phyloP scores from a whole-genome alignment of 2,797 vertebrate genomes.

The Petrocephalus sullivani region DNA sequence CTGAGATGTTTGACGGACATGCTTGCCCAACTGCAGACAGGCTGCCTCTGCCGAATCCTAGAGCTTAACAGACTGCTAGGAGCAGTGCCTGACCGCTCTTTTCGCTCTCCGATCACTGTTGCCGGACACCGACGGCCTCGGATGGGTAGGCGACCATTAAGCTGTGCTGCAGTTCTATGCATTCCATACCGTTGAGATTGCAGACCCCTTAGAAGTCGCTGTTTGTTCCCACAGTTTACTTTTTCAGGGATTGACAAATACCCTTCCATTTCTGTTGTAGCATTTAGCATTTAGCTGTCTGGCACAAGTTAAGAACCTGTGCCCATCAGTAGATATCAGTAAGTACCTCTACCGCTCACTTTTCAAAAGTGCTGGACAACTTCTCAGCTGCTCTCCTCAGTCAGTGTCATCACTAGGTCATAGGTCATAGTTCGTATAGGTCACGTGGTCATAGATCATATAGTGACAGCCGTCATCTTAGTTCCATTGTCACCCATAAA shows the following conservation, averaged over 20 bases:
- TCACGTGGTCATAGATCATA: no score
- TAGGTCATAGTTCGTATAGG: no score
- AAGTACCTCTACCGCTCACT: background rate
- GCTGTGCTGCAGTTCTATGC: background rate
- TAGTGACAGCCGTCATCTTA: background rate
- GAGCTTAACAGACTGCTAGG: background rate
- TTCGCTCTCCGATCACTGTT: background rate
- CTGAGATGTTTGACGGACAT: background rate
- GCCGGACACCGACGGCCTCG: background rate
- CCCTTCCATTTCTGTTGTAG: background rate
- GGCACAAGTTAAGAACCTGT: background rate
- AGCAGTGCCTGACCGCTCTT: background rate
- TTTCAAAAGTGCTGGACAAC: background rate
- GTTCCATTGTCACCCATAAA: constrained; percentile 40
- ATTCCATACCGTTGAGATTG: background rate
- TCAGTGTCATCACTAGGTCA: background rate
- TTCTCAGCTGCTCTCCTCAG: background rate
- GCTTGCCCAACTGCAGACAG: background rate
- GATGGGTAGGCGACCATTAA: background rate
- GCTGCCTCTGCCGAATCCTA: background rate
- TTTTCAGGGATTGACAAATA: background rate
- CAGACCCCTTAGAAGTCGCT: background rate
- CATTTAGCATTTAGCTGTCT: background rate
- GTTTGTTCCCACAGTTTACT: background rate
- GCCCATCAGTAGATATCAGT: background rate